A percentile compares a stretch with the other conserved stretches of the same genome.
Conservation (phyloP, 2,113 vertebrate species). For the Vicugna pacos region DNA sequence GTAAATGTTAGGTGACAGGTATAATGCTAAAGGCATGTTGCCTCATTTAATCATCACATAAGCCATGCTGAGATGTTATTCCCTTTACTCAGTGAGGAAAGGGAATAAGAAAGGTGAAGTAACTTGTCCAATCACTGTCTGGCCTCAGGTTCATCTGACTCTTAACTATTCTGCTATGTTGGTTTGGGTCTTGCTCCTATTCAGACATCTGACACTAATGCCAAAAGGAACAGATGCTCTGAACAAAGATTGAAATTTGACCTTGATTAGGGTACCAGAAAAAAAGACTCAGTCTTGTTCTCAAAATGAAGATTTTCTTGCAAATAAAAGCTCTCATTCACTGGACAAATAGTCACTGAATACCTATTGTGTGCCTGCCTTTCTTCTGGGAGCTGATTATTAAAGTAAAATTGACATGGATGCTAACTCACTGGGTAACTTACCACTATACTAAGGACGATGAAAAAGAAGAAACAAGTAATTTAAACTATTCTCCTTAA, state of each 20-base stretch:
- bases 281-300: slow-evolving; percentile 22
- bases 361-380: slow-evolving; percentile 30
- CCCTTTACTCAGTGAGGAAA: not conserved
- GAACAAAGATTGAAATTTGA: slow-evolving; percentile 51
- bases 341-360: slow-evolving; percentile 38
- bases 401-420: slow-evolving; percentile 59
- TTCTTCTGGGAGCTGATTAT: slow-evolving; percentile 56
- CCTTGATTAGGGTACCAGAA: slow-evolving; percentile 15
- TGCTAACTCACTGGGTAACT: slow-evolving; percentile 15
- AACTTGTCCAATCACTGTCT: not conserved
- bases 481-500: slow-evolving; percentile 54
- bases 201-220: slow-evolving; percentile 12
- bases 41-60: not conserved
- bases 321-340: slow-evolving; percentile 55
- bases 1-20: slow-evolving; percentile 48
- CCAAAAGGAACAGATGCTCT: slow-evolving; percentile 42
- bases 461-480: not conserved
- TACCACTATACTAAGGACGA: slow-evolving; percentile 32
- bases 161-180: not conserved
- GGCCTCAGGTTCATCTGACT: not conserved
- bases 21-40: slow-evolving; percentile 20
- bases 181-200: not conserved
- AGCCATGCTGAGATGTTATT: not conserved
- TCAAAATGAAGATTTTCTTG: slow-evolving; percentile 52
- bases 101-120: slow-evolving; percentile 7